A percentile compares a stretch with the other conserved stretches of the same genome.
Evolutionary conservation across 2,888 invertebrate genomes (phyloP).

Genomic region (Cryptophagus acutangulus): DNA sequence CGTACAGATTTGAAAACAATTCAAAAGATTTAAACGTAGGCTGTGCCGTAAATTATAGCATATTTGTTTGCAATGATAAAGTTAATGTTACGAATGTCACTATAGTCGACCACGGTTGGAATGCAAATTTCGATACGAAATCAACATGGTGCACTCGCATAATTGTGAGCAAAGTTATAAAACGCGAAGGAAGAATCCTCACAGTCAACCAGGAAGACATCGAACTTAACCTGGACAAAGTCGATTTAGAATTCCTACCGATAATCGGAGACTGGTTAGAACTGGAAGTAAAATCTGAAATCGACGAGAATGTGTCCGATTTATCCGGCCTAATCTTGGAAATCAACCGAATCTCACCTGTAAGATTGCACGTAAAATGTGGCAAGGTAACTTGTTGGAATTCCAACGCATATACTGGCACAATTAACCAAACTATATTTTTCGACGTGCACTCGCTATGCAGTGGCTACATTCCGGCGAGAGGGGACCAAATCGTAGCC

Average conservation of each 20-base stretch:
- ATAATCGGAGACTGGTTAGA: slow-evolving; percentile 66
- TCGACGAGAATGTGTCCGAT: slow-evolving; percentile 54
- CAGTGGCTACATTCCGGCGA: slow-evolving; percentile 51
- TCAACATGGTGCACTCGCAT: slow-evolving; percentile 34
- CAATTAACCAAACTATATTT: slow-evolving; percentile 56
- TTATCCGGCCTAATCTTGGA: slow-evolving; percentile 56
- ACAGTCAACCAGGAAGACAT: slow-evolving; percentile 54
- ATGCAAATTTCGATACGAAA: slow-evolving; percentile 22
- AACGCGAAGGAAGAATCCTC: slow-evolving; percentile 43
- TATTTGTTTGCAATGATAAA: slow-evolving; percentile 26
- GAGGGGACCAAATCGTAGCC: slow-evolving; percentile 60
- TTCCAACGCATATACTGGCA: slow-evolving; percentile 46
- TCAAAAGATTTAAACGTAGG: slow-evolving; percentile 48
- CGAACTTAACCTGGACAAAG: slow-evolving; percentile 58
- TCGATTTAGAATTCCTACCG: slow-evolving; percentile 62
- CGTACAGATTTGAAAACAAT: slow-evolving; percentile 52
- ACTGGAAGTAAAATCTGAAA: slow-evolving; percentile 58
- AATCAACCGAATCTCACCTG: slow-evolving; percentile 56
- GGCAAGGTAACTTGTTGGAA: slow-evolving; percentile 51
- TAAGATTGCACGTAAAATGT: slow-evolving; percentile 54
- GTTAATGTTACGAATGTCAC: slow-evolving; percentile 48
- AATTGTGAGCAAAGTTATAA: slow-evolving; percentile 46
- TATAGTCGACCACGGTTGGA: slow-evolving; percentile 36
- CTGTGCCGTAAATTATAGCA: slow-evolving; percentile 51
- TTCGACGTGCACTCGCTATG: slow-evolving; percentile 56